Conservation (phyloP, 2,888 invertebrate species). For the Smittia sp. region DNA sequence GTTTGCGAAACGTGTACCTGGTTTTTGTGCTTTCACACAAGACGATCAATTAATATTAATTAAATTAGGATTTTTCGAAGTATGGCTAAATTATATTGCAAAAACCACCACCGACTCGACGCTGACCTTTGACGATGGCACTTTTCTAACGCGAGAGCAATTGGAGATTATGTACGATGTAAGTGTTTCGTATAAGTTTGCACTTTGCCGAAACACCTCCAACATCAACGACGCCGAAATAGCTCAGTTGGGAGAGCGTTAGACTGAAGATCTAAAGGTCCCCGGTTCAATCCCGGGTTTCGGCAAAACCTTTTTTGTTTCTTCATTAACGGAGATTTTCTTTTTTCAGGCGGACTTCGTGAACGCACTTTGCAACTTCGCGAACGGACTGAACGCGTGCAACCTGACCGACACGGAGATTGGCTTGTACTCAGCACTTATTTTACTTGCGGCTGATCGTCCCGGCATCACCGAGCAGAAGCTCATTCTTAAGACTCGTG, state of each 20-base stretch:
- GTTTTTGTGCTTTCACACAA: constrained; percentile 85
- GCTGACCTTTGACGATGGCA: constrained; percentile 88
- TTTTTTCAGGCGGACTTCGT: constrained; percentile 76
- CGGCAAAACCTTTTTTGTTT: constrained; percentile 55
- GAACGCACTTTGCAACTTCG: constrained; percentile 75
- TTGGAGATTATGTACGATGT: constrained; percentile 86
- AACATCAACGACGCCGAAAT: constrained; percentile 55
- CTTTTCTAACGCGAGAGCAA: constrained; percentile 76
- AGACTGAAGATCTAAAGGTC: constrained; percentile 70
- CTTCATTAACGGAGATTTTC: constrained; percentile 41
- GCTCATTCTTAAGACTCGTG: constrained; percentile 74
- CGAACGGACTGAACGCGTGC: constrained; percentile 70
- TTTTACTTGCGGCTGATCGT: constrained; percentile 78
- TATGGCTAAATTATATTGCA: constrained; percentile 87
- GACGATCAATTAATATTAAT: constrained; percentile 96
- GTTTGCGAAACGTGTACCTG: constrained; percentile 92
- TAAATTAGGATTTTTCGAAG: constrained; percentile 94
- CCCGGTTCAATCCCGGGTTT: constrained; percentile 70
- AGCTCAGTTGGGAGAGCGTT: constrained; percentile 67
- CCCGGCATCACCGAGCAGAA: constrained; percentile 76
- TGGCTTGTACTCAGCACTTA: constrained; percentile 81
- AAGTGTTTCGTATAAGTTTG: constrained; percentile 51
- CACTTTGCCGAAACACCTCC: not conserved
- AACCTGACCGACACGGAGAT: constrained; percentile 85
- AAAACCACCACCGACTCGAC: constrained; percentile 72